These are phyloP conservation scores for Nansenia antarctica DNA, from an alignment of 2,113 vertebrate species.

Conservation along the genomic window DNA sequence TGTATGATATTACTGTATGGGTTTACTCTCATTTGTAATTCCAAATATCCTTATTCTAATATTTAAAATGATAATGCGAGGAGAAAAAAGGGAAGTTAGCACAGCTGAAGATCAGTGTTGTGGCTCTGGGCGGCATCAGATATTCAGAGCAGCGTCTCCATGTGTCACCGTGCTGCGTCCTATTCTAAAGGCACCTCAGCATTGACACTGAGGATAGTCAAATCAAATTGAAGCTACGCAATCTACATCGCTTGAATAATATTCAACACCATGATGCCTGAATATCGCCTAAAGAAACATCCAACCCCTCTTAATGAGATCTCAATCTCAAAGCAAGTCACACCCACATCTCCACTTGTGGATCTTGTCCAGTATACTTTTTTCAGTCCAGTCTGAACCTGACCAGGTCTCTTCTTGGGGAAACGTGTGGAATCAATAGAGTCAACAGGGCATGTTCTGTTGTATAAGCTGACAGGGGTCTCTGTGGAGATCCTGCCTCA, in stretches of 20 bases:
- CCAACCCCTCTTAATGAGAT: background rate
- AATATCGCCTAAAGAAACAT: constrained; percentile 3
- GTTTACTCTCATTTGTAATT: too few relatives aligned
- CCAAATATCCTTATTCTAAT: too few relatives aligned
- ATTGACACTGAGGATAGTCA: constrained; percentile 66
- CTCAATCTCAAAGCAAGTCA: background rate
- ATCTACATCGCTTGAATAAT: constrained; percentile 64
- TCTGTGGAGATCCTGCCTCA: too few relatives aligned
- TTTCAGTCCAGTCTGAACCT: background rate
- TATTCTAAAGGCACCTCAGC: constrained; percentile 61
- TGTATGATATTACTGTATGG: too few relatives aligned
- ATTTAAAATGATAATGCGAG: too few relatives aligned
- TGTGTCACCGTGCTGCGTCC: constrained; percentile 51
- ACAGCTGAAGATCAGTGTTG: too few relatives aligned
- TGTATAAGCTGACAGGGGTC: background rate
- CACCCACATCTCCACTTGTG: background rate
- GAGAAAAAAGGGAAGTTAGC: too few relatives aligned
- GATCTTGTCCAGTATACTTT: background rate
- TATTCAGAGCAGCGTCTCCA: constrained; percentile 58
- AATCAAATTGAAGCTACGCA: constrained; percentile 66
- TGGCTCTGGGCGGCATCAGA: constrained; percentile 59
- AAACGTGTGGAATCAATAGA: background rate
- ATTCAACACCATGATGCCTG: constrained; percentile 43
- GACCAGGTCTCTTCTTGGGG: background rate
- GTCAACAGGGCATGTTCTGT: background rate